A percentile compares a stretch with the other conserved stretches of the same genome.
Conservation (phyloP, 2,888 invertebrate genomes). For the Eilema griseolum region DNA sequence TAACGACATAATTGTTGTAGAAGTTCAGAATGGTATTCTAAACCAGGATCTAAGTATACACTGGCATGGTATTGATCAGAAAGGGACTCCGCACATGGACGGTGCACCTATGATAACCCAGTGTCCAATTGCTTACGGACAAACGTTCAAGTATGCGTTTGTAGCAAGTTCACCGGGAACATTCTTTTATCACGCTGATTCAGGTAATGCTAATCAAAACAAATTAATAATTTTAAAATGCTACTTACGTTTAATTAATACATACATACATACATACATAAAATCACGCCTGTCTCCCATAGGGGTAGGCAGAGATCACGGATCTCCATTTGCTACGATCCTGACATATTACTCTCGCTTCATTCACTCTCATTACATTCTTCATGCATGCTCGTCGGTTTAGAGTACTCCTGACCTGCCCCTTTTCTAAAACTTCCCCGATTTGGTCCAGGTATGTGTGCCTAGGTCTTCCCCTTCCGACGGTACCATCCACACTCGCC, state of each 20-base stretch:
- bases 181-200: conserved; percentile 91
- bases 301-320: too few relatives aligned
- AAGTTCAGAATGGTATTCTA: conserved; percentile 90
- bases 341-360: too few relatives aligned
- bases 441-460: too few relatives aligned
- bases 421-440: too few relatives aligned
- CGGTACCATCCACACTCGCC: too few relatives aligned
- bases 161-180: conserved; percentile 90
- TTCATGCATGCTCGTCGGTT: too few relatives aligned
- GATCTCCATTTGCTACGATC: too few relatives aligned
- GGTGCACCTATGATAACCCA: conserved; percentile 93
- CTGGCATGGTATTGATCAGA: conserved; percentile 91
- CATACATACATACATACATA: too few relatives aligned
- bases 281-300: too few relatives aligned
- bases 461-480: too few relatives aligned
- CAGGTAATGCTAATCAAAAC: conserved; percentile 71
- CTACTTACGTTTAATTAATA: background rate
- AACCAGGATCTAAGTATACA: conserved; percentile 90
- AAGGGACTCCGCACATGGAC: conserved; percentile 91
- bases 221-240: background rate
- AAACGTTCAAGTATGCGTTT: conserved; percentile 91
- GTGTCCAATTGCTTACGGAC: conserved; percentile 90
- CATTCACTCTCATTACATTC: too few relatives aligned
- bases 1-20: conserved; percentile 91
- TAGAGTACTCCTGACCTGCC: too few relatives aligned